Base-by-base conservation (phyloP, 1,140 invertebrate species). In the Rhagoletis zephyria region DNA sequence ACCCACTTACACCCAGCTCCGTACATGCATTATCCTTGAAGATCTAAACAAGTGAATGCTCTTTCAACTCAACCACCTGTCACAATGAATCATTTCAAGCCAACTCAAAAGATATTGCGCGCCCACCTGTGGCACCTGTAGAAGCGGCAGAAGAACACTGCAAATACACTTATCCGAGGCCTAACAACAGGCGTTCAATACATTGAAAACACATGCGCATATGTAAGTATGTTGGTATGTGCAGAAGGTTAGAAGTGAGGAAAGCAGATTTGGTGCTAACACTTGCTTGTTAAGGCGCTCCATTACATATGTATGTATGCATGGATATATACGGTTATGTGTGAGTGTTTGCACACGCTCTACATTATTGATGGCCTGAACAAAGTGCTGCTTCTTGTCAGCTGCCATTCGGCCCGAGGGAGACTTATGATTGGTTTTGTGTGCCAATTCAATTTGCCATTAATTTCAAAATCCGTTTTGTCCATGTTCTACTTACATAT, bases 391-490 rank as follows among this genome's bases (percentile, higher is more conserved):
- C 48, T n/a, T 56, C 74, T 81, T 81, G 74, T 81, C 74, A 81
- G 74, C 74, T 56, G 48, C 74, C 74, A 81, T 81, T 56, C 56
- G 74, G 16, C 74, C 48, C 48, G 3, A 81, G 48, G 74, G 74
- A n/a, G 14, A 30, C 16, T 42, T 19, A 56, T 56, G 74, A 81
- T 81, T 81, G 74, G 51, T 81, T 81, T 81, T 81, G 48, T 81
- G 74, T 81, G 74, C 74, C 74, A 81, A 81, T 81, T 81, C 74
- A 56, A 81, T 81, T 81, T 81, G 74, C 74, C 74, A 81, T 81
- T 81, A 81, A 81, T 81, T 81, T 81, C 74, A 81, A 81, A 81
- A 56, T 42, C 48, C 56, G 51, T 56, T 81, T 12, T 56, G 48
- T 74, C 40, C 42, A 12, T 42, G 12, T 48, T 45, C 67, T 40